Conservation (phyloP, 2,113 vertebrate species). For the Brienomyrus longianalis region DNA sequence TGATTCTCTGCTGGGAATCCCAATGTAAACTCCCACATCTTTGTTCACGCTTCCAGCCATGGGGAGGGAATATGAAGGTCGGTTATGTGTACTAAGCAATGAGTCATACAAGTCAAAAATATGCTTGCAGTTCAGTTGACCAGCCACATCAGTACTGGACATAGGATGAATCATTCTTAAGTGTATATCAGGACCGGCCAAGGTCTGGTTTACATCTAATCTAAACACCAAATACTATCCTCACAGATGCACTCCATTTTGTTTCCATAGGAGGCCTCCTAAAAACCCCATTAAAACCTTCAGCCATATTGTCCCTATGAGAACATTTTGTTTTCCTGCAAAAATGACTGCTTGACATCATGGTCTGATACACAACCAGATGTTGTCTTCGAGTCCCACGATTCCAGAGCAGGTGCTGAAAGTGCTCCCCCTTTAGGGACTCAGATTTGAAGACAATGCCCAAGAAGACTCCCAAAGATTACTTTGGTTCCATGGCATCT, state of each 20-base stretch:
- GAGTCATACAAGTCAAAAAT: neutral
- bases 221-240: constrained; percentile 47
- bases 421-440: neutral
- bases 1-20: constrained; percentile 20
- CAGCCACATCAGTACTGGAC: constrained; percentile 33
- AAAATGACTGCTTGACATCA: neutral
- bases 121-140: constrained; percentile 21
- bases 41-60: neutral
- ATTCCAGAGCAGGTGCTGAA: neutral
- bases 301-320: neutral
- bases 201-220: constrained; percentile 43
- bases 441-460: neutral
- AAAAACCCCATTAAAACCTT: neutral
- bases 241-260: constrained; percentile 53
- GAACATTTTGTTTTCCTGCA: constrained; percentile 26
- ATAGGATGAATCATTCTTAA: constrained; percentile 23
- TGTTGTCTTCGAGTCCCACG: neutral
- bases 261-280: constrained; percentile 23
- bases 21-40: neutral
- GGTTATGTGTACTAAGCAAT: neutral
- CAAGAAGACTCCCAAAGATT: neutral
- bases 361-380: neutral
- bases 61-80: neutral
- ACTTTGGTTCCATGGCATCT: neutral
- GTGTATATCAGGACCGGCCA: constrained; percentile 33